Evolutionary conservation across 1,140 invertebrate species (phyloP).

Genomic region (Pomacea maculata): DNA sequence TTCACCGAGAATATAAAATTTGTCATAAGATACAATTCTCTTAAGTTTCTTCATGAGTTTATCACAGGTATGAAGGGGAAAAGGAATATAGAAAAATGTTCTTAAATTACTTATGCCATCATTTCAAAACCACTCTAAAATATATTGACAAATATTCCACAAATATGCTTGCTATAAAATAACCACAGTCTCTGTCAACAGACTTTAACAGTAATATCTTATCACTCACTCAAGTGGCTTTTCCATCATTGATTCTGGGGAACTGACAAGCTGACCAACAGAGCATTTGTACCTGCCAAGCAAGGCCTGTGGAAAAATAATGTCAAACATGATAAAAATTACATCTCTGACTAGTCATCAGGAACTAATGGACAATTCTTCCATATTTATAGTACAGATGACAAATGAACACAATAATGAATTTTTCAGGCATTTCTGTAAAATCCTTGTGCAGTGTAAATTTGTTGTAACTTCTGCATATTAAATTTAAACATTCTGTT

Average conservation of each 20-base stretch:
- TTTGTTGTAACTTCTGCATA: too few species aligned
- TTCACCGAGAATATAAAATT: neutral
- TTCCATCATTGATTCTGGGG: conserved; percentile 52
- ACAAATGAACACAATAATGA: neutral
- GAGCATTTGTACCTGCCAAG: conserved; percentile 68
- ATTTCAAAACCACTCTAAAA: too few species aligned
- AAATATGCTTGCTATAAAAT: too few species aligned
- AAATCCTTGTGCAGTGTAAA: too few species aligned
- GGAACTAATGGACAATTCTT: neutral
- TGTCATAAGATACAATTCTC: neutral
- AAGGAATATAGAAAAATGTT: too few species aligned
- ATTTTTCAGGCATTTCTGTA: neutral
- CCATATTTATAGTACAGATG: neutral
- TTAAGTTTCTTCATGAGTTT: neutral
- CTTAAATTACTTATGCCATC: too few species aligned
- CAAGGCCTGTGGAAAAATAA: conserved; percentile 65
- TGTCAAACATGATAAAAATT: conserved; percentile 1
- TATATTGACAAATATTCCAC: too few species aligned
- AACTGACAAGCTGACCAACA: conserved; percentile 69
- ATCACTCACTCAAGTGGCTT: conserved; percentile 46
- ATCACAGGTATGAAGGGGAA: neutral
- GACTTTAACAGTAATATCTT: neutral
- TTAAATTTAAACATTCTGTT: neutral
- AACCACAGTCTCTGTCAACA: too few species aligned
- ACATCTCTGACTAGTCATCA: neutral